Evolutionary conservation across 2,888 invertebrate species (phyloP).

Genomic region (Leptopterna dolabrata): DNA sequence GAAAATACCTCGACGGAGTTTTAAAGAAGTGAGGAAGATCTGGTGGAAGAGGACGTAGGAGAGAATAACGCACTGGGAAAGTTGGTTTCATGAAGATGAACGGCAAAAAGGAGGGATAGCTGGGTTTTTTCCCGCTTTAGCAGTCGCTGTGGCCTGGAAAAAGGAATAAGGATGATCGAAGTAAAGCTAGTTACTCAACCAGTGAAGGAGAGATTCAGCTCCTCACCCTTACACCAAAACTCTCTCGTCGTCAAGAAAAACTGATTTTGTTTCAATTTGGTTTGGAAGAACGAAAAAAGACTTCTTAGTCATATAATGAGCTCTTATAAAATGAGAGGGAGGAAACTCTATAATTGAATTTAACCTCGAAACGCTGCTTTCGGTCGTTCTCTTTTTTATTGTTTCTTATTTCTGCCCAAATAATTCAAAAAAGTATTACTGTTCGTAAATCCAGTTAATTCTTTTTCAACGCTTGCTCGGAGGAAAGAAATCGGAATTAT

Average conservation of each 20-base stretch:
- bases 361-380: neutral
- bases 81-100: constrained; percentile 47
- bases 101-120: neutral
- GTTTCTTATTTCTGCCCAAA: neutral
- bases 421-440: constrained; percentile 6
- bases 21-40: neutral
- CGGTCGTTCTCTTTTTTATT: neutral
- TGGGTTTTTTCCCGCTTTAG: neutral
- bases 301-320: constrained; percentile 35
- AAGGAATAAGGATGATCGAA: constrained; percentile 28
- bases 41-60: neutral
- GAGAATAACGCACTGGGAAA: constrained; percentile 21
- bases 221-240: neutral
- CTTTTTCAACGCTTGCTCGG: neutral
- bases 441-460: neutral
- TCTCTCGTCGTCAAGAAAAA: neutral
- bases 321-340: constrained; percentile 25
- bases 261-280: constrained; percentile 48
- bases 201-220: neutral
- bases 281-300: neutral
- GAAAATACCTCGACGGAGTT: constrained; percentile 10
- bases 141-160: neutral
- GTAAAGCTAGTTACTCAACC: constrained; percentile 41
- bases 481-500: neutral
- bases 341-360: constrained; percentile 33